A percentile compares a stretch with the other conserved stretches of the same genome.
These are phyloP conservation scores for Porites lutea DNA, from an alignment of 64 coral and sea anemone genomes.

Conservation along the genomic window DNA sequence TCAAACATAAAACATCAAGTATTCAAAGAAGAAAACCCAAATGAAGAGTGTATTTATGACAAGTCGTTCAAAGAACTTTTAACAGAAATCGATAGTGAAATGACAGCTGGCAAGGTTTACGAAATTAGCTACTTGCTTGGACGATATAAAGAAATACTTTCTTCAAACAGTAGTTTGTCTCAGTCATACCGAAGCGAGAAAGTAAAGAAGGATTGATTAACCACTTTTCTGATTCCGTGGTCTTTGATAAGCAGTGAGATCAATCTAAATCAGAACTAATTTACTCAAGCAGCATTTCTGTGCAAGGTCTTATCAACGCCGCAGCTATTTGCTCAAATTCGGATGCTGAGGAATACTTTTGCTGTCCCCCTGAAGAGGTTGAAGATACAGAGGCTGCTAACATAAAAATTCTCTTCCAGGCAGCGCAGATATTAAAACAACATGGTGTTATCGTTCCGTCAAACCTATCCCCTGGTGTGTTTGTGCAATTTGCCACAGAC, in stretches of 20 bases:
- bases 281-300: constrained; percentile 37
- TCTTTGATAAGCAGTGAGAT: constrained; percentile 44
- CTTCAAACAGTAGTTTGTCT: not conserved
- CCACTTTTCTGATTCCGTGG: constrained; percentile 1
- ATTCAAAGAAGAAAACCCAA: not conserved
- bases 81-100: constrained; percentile 27
- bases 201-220: constrained; percentile 33
- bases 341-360: not conserved
- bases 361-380: not conserved
- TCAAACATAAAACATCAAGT: constrained; percentile 39
- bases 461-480: constrained; percentile 5
- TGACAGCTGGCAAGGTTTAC: constrained; percentile 32
- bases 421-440: not conserved
- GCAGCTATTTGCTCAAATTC: constrained; percentile 21
- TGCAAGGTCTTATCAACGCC: constrained; percentile 46
- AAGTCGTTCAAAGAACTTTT: constrained; percentile 28
- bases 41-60: constrained; percentile 15
- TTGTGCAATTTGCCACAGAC: constrained; percentile 18
- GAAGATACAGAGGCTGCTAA: not conserved
- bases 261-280: constrained; percentile 54
- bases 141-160: constrained; percentile 13
- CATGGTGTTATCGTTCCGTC: constrained; percentile 4
- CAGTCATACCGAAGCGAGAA: not conserved
- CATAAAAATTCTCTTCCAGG: not conserved
- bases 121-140: constrained; percentile 33